A percentile compares a stretch with the other conserved stretches of the same genome.
Evolutionary conservation across 2,797 vertebrate species (phyloP).

Genomic region (Rhabdomys pumilio): DNA sequence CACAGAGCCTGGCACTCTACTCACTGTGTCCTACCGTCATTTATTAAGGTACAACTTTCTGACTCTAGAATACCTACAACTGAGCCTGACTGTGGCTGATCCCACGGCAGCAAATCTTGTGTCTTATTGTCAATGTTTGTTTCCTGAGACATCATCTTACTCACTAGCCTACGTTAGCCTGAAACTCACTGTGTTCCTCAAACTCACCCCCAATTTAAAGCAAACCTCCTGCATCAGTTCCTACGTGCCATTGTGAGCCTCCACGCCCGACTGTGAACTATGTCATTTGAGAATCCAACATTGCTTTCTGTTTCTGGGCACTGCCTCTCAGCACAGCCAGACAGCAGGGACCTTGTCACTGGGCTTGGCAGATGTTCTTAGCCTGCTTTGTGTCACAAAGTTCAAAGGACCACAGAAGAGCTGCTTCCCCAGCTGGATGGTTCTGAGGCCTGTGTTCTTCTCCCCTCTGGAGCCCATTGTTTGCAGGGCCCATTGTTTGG

Average conservation of each 20-base stretch:
- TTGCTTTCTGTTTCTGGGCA: background rate
- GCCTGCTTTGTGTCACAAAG: background rate
- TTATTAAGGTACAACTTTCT: background rate
- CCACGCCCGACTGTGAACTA: background rate
- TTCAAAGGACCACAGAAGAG: background rate
- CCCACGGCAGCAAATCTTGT: background rate
- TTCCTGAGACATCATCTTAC: background rate
- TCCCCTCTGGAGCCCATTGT: background rate
- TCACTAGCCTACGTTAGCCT: background rate
- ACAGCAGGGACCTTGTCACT: background rate
- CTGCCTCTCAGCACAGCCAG: background rate
- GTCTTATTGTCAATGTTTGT: background rate
- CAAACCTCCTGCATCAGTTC: background rate
- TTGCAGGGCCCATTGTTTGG: background rate
- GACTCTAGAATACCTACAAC: background rate
- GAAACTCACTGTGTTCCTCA: background rate
- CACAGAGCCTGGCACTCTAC: background rate
- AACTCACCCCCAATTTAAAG: background rate
- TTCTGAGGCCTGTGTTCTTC: background rate
- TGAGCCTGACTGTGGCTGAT: background rate
- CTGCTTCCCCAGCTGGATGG: background rate
- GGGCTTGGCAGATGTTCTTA: conserved; percentile 1
- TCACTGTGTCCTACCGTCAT: background rate
- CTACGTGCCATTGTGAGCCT: background rate
- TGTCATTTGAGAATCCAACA: background rate